Percentiles rank a stretch among this genome's conserved stretches.
These are phyloP conservation scores for Pelagia noctiluca DNA, from an alignment of 30 jellyfish, hydroid and myxozoan species.

Conservation along the genomic window DNA sequence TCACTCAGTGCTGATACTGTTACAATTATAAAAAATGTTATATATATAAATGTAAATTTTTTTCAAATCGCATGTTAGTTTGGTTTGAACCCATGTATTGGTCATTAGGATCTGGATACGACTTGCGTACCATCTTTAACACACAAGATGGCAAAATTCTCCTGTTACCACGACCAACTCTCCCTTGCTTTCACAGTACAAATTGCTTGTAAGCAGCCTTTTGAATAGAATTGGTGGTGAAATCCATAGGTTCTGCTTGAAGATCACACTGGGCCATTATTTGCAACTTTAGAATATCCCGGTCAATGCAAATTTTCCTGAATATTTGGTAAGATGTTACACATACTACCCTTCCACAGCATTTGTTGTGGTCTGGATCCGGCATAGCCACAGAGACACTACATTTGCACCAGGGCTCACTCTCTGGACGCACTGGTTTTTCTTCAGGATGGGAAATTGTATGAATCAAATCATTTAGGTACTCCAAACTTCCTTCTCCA, in stretches of 20 bases:
- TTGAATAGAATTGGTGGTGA: background rate
- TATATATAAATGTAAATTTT: too few relatives aligned
- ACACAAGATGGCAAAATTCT: background rate
- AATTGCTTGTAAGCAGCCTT: background rate
- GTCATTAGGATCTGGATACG: background rate
- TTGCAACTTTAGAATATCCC: background rate
- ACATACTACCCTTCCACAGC: constrained; percentile 6
- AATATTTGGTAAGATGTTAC: background rate
- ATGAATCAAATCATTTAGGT: too few relatives aligned
- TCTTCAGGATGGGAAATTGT: too few relatives aligned
- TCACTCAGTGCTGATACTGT: too few relatives aligned
- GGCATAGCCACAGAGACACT: background rate
- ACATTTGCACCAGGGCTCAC: constrained; percentile 9
- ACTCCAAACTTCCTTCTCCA: too few relatives aligned
- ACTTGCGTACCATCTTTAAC: background rate
- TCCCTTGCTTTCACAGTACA: background rate
- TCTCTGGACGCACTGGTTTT: too few relatives aligned
- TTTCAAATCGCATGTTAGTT: too few relatives aligned
- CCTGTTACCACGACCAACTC: constrained; percentile 26
- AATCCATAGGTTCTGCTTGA: background rate
- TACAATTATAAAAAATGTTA: too few relatives aligned
- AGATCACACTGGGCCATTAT: background rate
- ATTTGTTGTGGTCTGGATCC: background rate
- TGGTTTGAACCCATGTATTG: constrained; percentile 34
- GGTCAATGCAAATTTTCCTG: background rate